Conservation (phyloP, 1,140 invertebrate genomes). For the Drosophila subpulchrella region DNA sequence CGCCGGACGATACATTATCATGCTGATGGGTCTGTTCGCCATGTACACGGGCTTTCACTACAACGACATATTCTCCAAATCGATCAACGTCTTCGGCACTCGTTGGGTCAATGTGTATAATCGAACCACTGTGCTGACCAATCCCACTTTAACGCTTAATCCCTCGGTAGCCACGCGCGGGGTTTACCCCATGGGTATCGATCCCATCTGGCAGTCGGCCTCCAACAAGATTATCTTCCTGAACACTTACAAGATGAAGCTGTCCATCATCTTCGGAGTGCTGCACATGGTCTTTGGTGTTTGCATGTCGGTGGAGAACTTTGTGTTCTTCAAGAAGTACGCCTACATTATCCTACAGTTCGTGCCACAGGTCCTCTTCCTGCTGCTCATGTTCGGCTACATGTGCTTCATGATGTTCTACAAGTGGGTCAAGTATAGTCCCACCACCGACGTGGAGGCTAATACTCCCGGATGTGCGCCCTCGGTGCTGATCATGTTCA, state of each 20-base stretch:
- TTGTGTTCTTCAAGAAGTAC: constrained; percentile 92
- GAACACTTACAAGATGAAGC: constrained; percentile 99
- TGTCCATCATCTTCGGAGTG: constrained; percentile 98
- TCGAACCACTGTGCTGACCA: constrained; percentile 84
- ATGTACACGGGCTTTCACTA: constrained; percentile 99
- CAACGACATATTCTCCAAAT: constrained; percentile 98
- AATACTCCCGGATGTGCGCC: constrained; percentile 91
- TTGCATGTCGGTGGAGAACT: constrained; percentile 94
- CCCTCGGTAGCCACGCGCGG: constrained; percentile 86
- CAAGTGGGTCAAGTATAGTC: constrained; percentile 94
- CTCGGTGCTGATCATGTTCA: constrained; percentile 95
- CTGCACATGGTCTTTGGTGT: constrained; percentile 98
- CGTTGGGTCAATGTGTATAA: constrained; percentile 90
- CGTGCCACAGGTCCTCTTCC: constrained; percentile 96
- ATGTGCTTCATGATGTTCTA: constrained; percentile 95
- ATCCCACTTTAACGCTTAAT: constrained; percentile 87
- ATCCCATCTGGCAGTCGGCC: constrained; percentile 95
- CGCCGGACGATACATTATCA: constrained; percentile 97
- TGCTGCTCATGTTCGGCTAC: constrained; percentile 95
- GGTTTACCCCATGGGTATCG: constrained; percentile 84
- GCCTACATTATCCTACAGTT: constrained; percentile 95
- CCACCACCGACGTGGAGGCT: constrained; percentile 84
- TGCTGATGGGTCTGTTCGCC: constrained; percentile 98
- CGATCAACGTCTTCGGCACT: constrained; percentile 96
- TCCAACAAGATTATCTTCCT: constrained; percentile 98